Percentiles rank a stretch among this genome's conserved stretches.
Evolutionary conservation across 2,113 vertebrate species (phyloP).

Genomic region (Eurystomus gularis): DNA sequence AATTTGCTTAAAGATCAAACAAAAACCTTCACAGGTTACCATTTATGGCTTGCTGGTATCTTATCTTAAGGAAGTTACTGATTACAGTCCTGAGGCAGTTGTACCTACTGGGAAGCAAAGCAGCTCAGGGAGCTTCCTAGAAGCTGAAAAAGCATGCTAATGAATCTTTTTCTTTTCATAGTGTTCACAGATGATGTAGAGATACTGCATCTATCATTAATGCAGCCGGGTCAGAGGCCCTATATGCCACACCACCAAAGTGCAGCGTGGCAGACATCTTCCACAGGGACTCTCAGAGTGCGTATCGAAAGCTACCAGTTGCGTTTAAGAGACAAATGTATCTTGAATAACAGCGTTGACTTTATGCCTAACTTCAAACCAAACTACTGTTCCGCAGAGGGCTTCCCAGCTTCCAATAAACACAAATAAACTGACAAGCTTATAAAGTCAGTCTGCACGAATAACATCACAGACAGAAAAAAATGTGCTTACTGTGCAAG

Average conservation of each 20-base stretch:
- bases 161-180: neutral
- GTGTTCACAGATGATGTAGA: accelerated
- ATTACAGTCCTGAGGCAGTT: neutral
- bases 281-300: neutral
- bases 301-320: too few species aligned
- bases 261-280: neutral
- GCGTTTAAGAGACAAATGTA: neutral
- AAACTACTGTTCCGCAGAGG: neutral
- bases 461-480: neutral
- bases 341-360: neutral
- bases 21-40: neutral
- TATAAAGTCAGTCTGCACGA: neutral
- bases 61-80: neutral
- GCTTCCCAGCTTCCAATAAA: neutral
- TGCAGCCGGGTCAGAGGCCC: neutral
- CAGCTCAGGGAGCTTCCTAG: neutral
- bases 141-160: neutral
- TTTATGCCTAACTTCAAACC: neutral
- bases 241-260: accelerated
- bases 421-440: neutral
- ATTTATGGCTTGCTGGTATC: neutral
- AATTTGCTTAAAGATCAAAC: neutral
- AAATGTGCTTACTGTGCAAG: neutral
- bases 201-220: neutral
- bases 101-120: neutral